Evolutionary conservation across 2,113 vertebrate genomes (phyloP).

Genomic region (Eudyptes chrysolophus): DNA sequence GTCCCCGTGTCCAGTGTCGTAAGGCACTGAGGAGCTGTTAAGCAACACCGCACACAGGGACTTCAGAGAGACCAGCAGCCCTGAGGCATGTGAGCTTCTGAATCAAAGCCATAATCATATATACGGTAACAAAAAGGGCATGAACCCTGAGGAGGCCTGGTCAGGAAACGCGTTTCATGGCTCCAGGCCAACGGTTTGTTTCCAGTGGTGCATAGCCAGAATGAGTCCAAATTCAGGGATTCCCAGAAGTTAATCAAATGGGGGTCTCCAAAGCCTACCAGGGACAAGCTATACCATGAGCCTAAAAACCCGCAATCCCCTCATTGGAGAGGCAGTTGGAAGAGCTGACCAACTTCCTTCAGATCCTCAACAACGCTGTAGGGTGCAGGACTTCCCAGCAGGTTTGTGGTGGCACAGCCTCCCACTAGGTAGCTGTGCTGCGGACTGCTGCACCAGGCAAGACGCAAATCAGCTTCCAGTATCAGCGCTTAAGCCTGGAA

Average conservation of each 20-base stretch:
- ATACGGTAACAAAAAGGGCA: neutral
- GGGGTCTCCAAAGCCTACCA: neutral
- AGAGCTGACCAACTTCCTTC: neutral
- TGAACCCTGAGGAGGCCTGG: neutral
- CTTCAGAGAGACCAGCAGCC: neutral
- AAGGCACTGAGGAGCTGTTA: neutral
- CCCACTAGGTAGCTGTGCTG: rapidly evolving
- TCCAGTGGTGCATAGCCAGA: neutral
- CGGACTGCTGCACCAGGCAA: neutral
- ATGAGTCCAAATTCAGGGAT: neutral
- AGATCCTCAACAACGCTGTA: neutral
- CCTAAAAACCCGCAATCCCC: neutral
- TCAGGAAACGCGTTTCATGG: neutral
- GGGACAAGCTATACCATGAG: neutral
- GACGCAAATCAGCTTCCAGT: neutral
- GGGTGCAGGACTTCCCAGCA: neutral
- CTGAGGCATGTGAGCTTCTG: neutral
- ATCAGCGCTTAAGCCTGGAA: neutral
- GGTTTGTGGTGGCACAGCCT: neutral
- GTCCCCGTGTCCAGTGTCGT: neutral
- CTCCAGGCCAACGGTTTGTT: neutral
- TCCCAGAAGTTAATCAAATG: neutral
- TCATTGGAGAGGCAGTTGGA: rapidly evolving
- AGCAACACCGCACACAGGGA: neutral
- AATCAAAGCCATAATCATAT: neutral